These are phyloP conservation scores for Strigamia maritima DNA, from an alignment of 2,888 invertebrate species.

Conservation along the genomic window DNA sequence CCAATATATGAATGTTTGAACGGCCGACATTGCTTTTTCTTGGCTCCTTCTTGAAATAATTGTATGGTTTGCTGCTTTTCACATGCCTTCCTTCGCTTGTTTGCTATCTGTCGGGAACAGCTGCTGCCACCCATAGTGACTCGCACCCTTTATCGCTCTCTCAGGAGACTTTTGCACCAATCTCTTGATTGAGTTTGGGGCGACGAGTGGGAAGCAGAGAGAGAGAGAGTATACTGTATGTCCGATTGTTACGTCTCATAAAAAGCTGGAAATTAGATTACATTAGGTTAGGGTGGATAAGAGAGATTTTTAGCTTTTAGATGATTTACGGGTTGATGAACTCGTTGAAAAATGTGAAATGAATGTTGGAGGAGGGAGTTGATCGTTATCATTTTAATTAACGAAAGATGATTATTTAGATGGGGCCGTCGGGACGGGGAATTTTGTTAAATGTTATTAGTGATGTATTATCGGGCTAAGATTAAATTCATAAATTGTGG, in stretches of 20 bases:
- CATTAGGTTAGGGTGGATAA: background rate
- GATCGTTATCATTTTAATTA: background rate
- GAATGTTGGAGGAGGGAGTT: background rate
- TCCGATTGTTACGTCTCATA: background rate
- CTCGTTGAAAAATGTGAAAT: background rate
- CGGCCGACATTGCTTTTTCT: too few relatives aligned
- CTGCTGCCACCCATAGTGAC: background rate
- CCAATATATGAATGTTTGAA: too few relatives aligned
- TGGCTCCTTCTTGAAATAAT: background rate
- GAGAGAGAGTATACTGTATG: too few relatives aligned
- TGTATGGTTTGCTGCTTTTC: background rate
- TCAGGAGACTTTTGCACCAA: background rate
- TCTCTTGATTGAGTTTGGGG: conserved; percentile 4
- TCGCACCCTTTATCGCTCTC: background rate
- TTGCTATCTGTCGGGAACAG: background rate
- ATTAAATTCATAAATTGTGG: conserved; percentile 4
- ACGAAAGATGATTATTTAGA: background rate
- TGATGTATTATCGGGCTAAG: background rate
- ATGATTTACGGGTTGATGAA: background rate
- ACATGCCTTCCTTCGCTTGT: background rate
- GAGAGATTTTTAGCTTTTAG: too few relatives aligned
- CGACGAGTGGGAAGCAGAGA: background rate
- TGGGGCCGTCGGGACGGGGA: background rate
- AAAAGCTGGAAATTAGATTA: background rate
- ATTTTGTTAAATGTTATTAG: background rate